Evolutionary conservation across 2,113 vertebrate genomes (phyloP).

Genomic region (Sterrhoptilus dennistouni): DNA sequence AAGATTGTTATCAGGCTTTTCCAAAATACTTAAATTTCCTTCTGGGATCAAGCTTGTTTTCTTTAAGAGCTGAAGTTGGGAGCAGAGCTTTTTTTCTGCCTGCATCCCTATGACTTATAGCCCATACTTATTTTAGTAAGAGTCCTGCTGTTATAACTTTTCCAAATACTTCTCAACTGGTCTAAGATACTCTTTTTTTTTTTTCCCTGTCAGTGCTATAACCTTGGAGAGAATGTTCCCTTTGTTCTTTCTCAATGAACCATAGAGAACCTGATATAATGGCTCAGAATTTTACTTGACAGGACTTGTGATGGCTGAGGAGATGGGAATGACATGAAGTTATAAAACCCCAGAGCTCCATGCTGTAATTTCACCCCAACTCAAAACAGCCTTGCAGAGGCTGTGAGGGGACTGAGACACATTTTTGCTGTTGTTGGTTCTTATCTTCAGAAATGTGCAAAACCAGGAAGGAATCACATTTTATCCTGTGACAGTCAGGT

Average conservation of each 20-base stretch:
- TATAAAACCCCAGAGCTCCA: constrained; percentile 10
- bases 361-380: neutral
- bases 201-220: neutral
- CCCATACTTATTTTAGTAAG: constrained; percentile 35
- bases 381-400: neutral
- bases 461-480: neutral
- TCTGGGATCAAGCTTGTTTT: neutral
- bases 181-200: neutral
- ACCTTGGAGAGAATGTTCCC: constrained; percentile 52
- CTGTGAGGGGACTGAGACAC: neutral
- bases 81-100: neutral
- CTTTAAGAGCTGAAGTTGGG: constrained; percentile 8
- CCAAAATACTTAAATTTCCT: constrained; percentile 28
- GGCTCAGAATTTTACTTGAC: constrained; percentile 44
- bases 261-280: constrained; percentile 47
- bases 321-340: neutral
- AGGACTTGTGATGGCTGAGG: constrained; percentile 19
- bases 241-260: constrained; percentile 66
- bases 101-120: constrained; percentile 31
- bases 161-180: constrained; percentile 8
- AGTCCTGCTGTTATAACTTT: constrained; percentile 51
- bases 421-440: neutral
- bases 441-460: neutral
- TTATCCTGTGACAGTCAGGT: neutral
- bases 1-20: constrained; percentile 5